These are phyloP conservation scores for Choristoneura rosaceana DNA, from an alignment of 2,888 invertebrate genomes.

Conservation along the genomic window DNA sequence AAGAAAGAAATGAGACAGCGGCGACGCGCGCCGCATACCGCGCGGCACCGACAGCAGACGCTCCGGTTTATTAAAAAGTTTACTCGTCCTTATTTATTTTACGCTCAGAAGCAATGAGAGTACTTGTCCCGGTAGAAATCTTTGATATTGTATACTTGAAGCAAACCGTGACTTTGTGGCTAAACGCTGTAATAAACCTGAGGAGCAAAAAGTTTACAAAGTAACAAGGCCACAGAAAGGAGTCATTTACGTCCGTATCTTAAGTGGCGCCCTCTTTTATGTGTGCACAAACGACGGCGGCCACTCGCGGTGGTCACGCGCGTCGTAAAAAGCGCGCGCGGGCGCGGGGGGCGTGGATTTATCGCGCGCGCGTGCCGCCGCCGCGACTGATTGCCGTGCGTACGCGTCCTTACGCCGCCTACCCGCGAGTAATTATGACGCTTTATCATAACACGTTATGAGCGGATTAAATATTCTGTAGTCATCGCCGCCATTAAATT, in stretches of 20 bases:
- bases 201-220: slow-evolving; percentile 11
- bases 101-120: not conserved
- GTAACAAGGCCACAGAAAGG: slow-evolving; percentile 3
- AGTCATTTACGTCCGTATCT: slow-evolving; percentile 13
- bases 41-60: slow-evolving; percentile 5
- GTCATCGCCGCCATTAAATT: slow-evolving; percentile 22
- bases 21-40: slow-evolving; percentile 43
- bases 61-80: slow-evolving; percentile 22
- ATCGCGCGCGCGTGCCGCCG: slow-evolving; percentile 44
- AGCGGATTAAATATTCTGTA: slow-evolving; percentile 23
- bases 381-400: slow-evolving; percentile 27
- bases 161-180: not conserved
- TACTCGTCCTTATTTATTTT: not conserved
- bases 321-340: slow-evolving; percentile 19
- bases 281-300: slow-evolving; percentile 13
- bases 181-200: slow-evolving; percentile 1
- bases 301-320: slow-evolving; percentile 26
- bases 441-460: slow-evolving; percentile 26
- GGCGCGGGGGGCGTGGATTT: slow-evolving; percentile 41
- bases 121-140: not conserved
- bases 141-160: not conserved
- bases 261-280: slow-evolving; percentile 37
- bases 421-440: slow-evolving; percentile 29
- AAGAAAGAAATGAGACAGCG: slow-evolving; percentile 53
- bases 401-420: slow-evolving; percentile 15